phyloP scores from a whole-genome alignment of 2,888 invertebrate genomes.

The Elmis aenea region DNA sequence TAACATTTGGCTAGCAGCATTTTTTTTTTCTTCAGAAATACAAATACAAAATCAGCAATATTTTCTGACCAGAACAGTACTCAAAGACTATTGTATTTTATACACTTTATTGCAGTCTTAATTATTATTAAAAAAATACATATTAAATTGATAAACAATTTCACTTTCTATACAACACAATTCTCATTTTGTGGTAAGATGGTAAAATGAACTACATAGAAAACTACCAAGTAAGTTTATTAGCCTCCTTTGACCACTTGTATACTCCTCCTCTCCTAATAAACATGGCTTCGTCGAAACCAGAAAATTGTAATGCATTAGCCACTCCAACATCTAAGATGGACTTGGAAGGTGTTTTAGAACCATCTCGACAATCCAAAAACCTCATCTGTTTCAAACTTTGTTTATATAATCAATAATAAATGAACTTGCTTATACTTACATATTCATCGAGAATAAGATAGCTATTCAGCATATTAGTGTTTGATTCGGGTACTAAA shows the following conservation, averaged over 20 bases:
- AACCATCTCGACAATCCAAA: slow-evolving; percentile 46
- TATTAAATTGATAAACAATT: no score
- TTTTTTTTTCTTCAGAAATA: no score
- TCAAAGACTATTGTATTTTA: no score
- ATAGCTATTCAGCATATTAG: slow-evolving; percentile 50
- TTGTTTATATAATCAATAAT: slow-evolving; percentile 1
- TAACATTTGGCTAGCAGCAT: no score
- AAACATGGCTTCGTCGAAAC: slow-evolving; percentile 51
- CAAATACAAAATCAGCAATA: no score
- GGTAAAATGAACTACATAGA: no score
- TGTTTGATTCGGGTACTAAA: slow-evolving; percentile 50
- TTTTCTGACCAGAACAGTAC: no score
- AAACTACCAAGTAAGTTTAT: slow-evolving; percentile 34
- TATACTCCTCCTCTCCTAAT: slow-evolving; percentile 50
- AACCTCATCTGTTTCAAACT: slow-evolving; percentile 45
- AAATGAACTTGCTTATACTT: no score
- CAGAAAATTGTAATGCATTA: slow-evolving; percentile 46
- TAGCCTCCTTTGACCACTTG: slow-evolving; percentile 47
- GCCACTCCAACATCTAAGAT: slow-evolving; percentile 48
- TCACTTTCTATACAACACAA: no score
- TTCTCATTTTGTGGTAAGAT: no score
- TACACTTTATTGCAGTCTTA: no score
- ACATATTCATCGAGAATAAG: slow-evolving; percentile 51
- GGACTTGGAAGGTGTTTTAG: slow-evolving; percentile 47
- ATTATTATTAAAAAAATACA: no score